Conservation (phyloP, 2,888 invertebrate genomes). For the Eremobia ochroleuca region DNA sequence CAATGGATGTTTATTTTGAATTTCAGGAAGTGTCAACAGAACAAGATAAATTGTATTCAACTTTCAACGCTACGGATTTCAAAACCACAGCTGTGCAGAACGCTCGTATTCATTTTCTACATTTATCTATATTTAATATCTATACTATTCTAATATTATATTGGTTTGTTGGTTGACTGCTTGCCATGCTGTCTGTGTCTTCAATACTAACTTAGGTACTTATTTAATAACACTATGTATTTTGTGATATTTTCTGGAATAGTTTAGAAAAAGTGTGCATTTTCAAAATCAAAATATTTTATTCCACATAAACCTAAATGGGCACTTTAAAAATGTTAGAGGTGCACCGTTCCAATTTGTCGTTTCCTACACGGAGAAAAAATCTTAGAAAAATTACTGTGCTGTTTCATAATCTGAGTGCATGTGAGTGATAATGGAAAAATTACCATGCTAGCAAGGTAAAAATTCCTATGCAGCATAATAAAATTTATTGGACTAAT, state of each 20-base stretch:
- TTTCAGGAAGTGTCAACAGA: constrained; percentile 6
- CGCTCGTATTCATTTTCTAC: not conserved
- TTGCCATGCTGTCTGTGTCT: constrained; percentile 10
- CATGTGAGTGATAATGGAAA: no score
- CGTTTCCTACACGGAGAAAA: no score
- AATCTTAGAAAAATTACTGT: no score
- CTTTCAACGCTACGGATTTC: not conserved
- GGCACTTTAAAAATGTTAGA: no score
- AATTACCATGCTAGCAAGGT: no score
- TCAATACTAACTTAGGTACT: not conserved
- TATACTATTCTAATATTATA: no score
- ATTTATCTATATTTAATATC: not conserved
- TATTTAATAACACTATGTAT: not conserved
- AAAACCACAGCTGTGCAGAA: constrained; percentile 4
- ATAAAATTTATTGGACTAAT: no score
- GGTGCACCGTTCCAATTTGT: no score
- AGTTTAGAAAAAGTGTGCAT: not conserved
- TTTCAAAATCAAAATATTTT: not conserved
- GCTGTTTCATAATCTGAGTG: no score
- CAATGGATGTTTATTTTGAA: not conserved
- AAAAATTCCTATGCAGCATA: no score
- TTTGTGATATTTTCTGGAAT: not conserved
- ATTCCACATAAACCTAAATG: no score
- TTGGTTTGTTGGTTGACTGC: no score
- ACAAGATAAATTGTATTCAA: constrained; percentile 18